These are phyloP conservation scores for Herpetotheres cachinnans DNA, from an alignment of 2,113 vertebrate species.

Conservation along the genomic window DNA sequence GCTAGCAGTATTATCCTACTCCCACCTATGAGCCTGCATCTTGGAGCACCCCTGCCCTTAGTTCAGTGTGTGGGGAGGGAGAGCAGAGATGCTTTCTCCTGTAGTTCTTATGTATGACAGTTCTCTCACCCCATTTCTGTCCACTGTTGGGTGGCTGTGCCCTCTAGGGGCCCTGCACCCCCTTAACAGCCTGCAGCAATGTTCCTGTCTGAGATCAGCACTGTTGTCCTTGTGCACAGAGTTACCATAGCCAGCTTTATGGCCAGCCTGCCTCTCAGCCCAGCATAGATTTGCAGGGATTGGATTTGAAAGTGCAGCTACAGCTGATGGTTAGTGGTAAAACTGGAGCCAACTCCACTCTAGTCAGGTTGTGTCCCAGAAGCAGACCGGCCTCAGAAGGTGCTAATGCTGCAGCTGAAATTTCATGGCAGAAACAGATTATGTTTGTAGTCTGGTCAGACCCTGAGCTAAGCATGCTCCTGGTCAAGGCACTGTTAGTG, in stretches of 20 bases:
- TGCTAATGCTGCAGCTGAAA: not conserved
- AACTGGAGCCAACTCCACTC: not conserved
- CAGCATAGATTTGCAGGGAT: not conserved
- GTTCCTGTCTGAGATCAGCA: not conserved
- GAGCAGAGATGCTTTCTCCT: not conserved
- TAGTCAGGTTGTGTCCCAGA: not conserved
- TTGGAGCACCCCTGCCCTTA: not conserved
- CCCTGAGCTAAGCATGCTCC: not conserved
- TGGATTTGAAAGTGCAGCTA: not conserved
- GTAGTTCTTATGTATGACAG: not conserved
- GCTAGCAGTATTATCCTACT: not conserved
- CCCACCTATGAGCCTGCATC: fast-evolving
- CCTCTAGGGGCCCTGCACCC: not conserved
- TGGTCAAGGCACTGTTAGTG: not conserved
- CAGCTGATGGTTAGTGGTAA: not conserved
- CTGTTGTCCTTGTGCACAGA: not conserved
- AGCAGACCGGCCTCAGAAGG: not conserved
- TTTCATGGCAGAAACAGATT: not conserved
- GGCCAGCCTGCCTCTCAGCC: not conserved
- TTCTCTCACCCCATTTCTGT: not conserved
- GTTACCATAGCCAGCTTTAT: fast-evolving
- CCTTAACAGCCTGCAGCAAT: not conserved
- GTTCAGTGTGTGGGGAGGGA: not conserved
- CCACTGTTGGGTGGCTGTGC: not conserved
- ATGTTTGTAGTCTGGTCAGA: not conserved